Evolutionary conservation across 1,140 invertebrate genomes (phyloP).

Genomic region (Zaprionus lachaisei): DNA sequence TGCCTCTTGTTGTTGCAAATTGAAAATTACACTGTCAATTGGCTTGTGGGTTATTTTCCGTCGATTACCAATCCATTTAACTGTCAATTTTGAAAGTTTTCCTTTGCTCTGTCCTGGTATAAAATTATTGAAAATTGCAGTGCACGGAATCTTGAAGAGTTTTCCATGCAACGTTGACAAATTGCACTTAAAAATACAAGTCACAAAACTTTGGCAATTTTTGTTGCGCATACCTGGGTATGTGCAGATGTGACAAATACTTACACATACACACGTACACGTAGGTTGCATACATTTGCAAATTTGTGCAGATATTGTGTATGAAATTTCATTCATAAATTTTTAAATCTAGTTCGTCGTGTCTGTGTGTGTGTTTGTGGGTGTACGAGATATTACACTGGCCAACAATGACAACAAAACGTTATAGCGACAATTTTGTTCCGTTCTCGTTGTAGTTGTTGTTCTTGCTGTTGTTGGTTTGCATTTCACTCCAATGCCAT

Average conservation of each 20-base stretch:
- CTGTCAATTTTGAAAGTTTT: conserved; percentile 18
- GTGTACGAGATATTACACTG: conserved; percentile 61
- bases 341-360: conserved; percentile 53
- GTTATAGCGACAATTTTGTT: conserved; percentile 37
- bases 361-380: conserved; percentile 8
- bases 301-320: conserved; percentile 39
- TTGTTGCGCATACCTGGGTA: conserved; percentile 21
- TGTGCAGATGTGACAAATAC: not conserved
- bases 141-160: conserved; percentile 11
- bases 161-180: conserved; percentile 34
- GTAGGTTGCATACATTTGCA: conserved; percentile 20
- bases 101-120: not conserved
- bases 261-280: conserved; percentile 11
- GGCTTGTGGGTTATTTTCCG: conserved; percentile 5
- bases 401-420: conserved; percentile 52
- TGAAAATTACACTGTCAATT: conserved; percentile 17
- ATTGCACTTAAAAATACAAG: conserved; percentile 45
- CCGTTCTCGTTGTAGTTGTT: conserved; percentile 13
- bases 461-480: conserved; percentile 35
- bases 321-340: conserved; percentile 73
- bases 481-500: conserved; percentile 44
- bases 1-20: conserved; percentile 1
- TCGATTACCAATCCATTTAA: conserved; percentile 11
- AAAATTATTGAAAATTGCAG: conserved; percentile 36
- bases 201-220: conserved; percentile 36